Conservation (phyloP, 2,888 invertebrate species). For the Tholera decimalis region DNA sequence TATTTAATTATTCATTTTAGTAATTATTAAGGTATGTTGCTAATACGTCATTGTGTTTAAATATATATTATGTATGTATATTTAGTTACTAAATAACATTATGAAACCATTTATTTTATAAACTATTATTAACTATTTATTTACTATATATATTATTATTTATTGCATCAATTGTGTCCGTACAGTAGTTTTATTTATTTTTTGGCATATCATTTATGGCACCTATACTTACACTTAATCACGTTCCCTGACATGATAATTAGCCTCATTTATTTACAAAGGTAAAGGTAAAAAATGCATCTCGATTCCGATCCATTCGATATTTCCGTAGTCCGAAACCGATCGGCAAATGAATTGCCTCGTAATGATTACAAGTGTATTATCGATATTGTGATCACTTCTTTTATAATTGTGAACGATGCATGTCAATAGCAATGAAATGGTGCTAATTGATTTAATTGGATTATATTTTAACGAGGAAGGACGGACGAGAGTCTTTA, state of each 20-base stretch:
- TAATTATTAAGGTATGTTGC: too few relatives aligned
- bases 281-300: background rate
- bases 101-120: too few relatives aligned
- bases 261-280: constrained; percentile 5
- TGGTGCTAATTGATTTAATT: constrained; percentile 21
- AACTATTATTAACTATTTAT: too few relatives aligned
- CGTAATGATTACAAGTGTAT: constrained; percentile 45
- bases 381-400: constrained; percentile 8
- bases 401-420: constrained; percentile 14
- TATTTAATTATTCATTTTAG: too few relatives aligned
- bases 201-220: too few relatives aligned
- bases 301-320: background rate
- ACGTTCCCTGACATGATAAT: background rate
- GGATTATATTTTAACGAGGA: background rate
- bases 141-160: too few relatives aligned
- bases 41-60: too few relatives aligned
- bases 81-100: too few relatives aligned
- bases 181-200: too few relatives aligned
- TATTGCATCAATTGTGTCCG: too few relatives aligned
- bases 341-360: constrained; percentile 30
- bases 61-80: too few relatives aligned
- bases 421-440: constrained; percentile 9
- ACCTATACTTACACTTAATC: too few relatives aligned
- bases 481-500: background rate
- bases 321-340: constrained; percentile 1